Evolutionary conservation across 2,888 invertebrate species (phyloP).

Genomic region (Macrosoma leucophasiata): DNA sequence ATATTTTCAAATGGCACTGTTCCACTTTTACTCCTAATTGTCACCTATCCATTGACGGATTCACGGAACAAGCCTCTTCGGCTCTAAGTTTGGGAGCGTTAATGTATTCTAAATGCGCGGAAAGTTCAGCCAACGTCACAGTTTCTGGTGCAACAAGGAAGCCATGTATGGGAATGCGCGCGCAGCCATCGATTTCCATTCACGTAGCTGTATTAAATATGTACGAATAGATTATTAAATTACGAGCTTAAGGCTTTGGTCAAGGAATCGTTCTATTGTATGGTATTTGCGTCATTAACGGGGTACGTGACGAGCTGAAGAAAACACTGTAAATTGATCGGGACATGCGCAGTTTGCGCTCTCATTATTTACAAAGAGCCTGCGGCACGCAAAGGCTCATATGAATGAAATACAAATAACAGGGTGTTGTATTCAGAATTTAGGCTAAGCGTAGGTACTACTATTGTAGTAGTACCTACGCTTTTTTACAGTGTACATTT

Average conservation of each 20-base stretch:
- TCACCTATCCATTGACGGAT: constrained; percentile 14
- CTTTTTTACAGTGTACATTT: background rate
- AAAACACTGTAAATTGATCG: constrained; percentile 18
- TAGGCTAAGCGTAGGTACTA: constrained; percentile 3
- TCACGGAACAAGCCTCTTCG: background rate
- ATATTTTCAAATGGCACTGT: constrained; percentile 12
- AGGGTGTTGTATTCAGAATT: constrained; percentile 6
- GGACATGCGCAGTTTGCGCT: constrained; percentile 24
- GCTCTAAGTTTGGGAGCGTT: background rate
- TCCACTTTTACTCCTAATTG: constrained; percentile 17
- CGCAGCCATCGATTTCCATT: constrained; percentile 61
- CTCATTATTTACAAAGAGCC: constrained; percentile 7
- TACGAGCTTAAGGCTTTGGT: constrained; percentile 40
- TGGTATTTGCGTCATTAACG: constrained; percentile 14
- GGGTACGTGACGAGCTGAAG: constrained; percentile 10
- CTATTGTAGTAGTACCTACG: constrained; percentile 3
- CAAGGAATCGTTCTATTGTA: constrained; percentile 27
- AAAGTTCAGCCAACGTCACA: constrained; percentile 1
- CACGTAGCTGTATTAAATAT: constrained; percentile 44
- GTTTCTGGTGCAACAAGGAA: constrained; percentile 29
- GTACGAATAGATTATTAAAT: constrained; percentile 54
- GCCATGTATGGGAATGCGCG: constrained; percentile 56
- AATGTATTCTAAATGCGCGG: constrained; percentile 14
- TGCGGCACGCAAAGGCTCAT: background rate
- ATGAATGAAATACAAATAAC: background rate